Percentiles rank a stretch among this genome's conserved stretches.
phyloP scores from a whole-genome alignment of 2,888 invertebrate genomes.

The Scrobipalpa atriplicella region DNA sequence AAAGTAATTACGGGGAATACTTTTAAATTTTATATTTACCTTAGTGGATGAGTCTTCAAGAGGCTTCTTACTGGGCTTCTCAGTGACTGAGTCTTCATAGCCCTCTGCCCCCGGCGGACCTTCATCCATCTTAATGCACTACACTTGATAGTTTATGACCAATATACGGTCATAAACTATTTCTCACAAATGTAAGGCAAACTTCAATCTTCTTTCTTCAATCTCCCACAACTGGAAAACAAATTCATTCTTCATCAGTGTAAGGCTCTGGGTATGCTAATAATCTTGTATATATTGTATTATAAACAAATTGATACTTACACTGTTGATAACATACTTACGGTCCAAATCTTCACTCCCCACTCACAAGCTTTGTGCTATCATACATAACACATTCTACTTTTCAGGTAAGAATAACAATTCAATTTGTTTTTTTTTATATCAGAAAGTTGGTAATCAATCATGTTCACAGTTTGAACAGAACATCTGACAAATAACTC shows the following conservation, averaged over 20 bases:
- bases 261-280: conserved; percentile 31
- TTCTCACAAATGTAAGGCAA: conserved; percentile 51
- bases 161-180: conserved; percentile 64
- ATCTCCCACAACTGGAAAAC: conserved; percentile 56
- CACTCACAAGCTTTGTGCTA: conserved; percentile 39
- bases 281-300: conserved; percentile 43
- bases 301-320: conserved; percentile 66
- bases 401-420: not conserved
- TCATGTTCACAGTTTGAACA: not conserved
- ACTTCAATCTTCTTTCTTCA: conserved; percentile 50
- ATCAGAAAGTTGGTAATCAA: not conserved
- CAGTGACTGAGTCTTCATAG: conserved; percentile 71
- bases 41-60: conserved; percentile 61
- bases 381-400: conserved; percentile 15
- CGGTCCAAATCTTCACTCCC: conserved; percentile 37
- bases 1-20: not conserved
- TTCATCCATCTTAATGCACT: conserved; percentile 77
- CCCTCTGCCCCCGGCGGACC: conserved; percentile 78
- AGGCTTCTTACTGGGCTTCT: conserved; percentile 64
- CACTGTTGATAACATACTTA: conserved; percentile 50
- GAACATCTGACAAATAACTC: not conserved
- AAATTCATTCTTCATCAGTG: conserved; percentile 50
- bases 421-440: not conserved
- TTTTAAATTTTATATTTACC: conserved; percentile 64
- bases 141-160: conserved; percentile 77